A percentile compares a stretch with the other conserved stretches of the same genome.
Evolutionary conservation across 2,888 invertebrate species (phyloP).

Genomic region (Leucania comma): DNA sequence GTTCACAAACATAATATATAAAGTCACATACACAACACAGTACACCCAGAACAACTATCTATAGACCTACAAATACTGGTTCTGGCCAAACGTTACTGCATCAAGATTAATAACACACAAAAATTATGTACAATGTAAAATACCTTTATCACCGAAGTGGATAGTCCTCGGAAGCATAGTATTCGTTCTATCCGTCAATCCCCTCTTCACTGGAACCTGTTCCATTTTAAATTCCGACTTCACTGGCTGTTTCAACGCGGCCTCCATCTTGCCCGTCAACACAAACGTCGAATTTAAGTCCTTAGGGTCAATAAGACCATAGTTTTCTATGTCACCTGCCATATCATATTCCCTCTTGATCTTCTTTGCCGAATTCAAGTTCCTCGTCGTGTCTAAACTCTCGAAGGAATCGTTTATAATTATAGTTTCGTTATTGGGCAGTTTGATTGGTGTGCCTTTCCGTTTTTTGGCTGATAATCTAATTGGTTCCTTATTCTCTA

Average conservation of each 20-base stretch:
- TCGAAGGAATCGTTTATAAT: conserved; percentile 86
- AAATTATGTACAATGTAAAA: conserved; percentile 6
- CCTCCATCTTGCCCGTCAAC: conserved; percentile 79
- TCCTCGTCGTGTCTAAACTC: conserved; percentile 77
- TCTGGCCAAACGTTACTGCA: too few species aligned
- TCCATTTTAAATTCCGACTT: conserved; percentile 70
- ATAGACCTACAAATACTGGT: too few species aligned
- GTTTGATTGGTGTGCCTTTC: conserved; percentile 84
- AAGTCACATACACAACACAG: too few species aligned
- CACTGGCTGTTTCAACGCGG: conserved; percentile 67
- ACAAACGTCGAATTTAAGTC: conserved; percentile 88
- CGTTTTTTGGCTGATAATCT: conserved; percentile 75
- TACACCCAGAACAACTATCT: too few species aligned
- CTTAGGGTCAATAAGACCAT: conserved; percentile 75
- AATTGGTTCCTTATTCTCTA: conserved; percentile 78
- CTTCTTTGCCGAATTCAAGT: conserved; percentile 82
- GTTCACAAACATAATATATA: too few species aligned
- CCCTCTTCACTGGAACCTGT: conserved; percentile 71
- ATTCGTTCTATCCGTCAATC: conserved; percentile 82
- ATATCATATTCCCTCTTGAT: conserved; percentile 75
- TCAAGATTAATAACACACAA: neutral
- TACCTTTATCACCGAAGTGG: conserved; percentile 81
- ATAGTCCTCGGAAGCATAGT: conserved; percentile 75
- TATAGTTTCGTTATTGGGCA: conserved; percentile 83
- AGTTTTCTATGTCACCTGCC: conserved; percentile 76